These are phyloP conservation scores for Apamea epomidion DNA, from an alignment of 2,888 invertebrate species.

Conservation along the genomic window DNA sequence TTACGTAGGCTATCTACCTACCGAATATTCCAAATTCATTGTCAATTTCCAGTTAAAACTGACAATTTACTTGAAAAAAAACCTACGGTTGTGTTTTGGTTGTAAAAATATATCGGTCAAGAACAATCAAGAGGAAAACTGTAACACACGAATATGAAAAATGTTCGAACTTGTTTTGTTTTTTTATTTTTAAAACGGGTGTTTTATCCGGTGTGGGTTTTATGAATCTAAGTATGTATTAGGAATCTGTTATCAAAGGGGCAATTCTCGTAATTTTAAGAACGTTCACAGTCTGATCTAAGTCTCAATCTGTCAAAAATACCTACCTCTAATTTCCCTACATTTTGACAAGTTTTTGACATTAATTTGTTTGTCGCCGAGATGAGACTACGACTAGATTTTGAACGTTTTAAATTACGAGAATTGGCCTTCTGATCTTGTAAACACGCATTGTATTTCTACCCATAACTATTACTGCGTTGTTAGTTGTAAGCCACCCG, in stretches of 20 bases:
- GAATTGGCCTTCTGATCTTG: not conserved
- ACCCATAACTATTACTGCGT: not conserved
- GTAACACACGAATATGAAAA: not conserved
- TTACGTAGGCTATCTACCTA: not conserved
- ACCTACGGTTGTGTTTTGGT: not conserved
- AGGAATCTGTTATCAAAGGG: too few relatives aligned
- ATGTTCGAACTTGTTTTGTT: not conserved
- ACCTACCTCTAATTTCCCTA: too few relatives aligned
- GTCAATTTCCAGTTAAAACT: constrained; percentile 4
- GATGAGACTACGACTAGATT: too few relatives aligned
- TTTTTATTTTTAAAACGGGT: not conserved
- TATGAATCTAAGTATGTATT: not conserved
- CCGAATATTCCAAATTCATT: constrained; percentile 10
- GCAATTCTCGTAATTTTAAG: too few relatives aligned
- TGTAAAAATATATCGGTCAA: constrained; percentile 36
- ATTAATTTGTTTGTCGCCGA: too few relatives aligned
- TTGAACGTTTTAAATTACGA: too few relatives aligned
- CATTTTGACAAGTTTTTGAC: too few relatives aligned
- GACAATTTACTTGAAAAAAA: constrained; percentile 9
- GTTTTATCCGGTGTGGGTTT: constrained; percentile 6
- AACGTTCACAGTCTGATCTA: too few relatives aligned
- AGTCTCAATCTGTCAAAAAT: too few relatives aligned
- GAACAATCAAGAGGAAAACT: not conserved
- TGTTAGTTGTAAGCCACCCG: not conserved
- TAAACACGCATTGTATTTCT: not conserved